Evolutionary conservation across 1,140 invertebrate genomes (phyloP), one percentile per base, ranked within the genome.

Genomic region (Phenacoccus solenopsis): DNA sequence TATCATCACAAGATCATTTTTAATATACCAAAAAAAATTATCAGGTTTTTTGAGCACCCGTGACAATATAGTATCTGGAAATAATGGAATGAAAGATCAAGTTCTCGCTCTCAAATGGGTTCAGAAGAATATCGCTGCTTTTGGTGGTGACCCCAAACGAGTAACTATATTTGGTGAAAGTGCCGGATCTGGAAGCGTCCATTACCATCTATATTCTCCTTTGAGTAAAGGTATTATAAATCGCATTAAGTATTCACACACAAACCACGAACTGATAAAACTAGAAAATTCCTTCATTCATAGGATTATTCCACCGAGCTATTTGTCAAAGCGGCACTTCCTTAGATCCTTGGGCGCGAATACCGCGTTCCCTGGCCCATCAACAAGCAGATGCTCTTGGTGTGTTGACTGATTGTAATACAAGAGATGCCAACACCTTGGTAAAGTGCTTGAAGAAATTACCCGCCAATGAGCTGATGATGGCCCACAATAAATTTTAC

Each of bases 91-190:
- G 74, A 84, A 92, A 80, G 94, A 98, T 76, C 94, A 96, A 81
- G 84, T 92, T 35, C 88, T 93, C 5, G 90, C 93, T 0, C 78
- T 96, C 27, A 84, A 86, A 73, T 95, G 91, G 91, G 85, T 97
- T 0, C 86, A 90, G 76, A 86, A 86, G 56, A 94, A 95, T 76
- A 94, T 96, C 12, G 84, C 87, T 70, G 77, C 81, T 56, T 98
- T 98, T 76, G 90, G 91, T n/a, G 96, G 95, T 0, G 87, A 94
- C 74, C 81, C 87, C 0, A 81, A 87, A 20, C 90, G 91, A 70
- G 86, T 98, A 0, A 91, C 91, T n/a, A 82, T 98, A 9, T 93
- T 93, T 77, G 95, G 95, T 0, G 92, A 96, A 75, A 87, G 87
- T 67, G 84, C 89, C 0, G 90, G 90, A 0, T 88, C 86, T 0